These are phyloP conservation scores for Gymnoscelis rufifasciata DNA, from an alignment of 2,888 invertebrate genomes.

Conservation along the genomic window DNA sequence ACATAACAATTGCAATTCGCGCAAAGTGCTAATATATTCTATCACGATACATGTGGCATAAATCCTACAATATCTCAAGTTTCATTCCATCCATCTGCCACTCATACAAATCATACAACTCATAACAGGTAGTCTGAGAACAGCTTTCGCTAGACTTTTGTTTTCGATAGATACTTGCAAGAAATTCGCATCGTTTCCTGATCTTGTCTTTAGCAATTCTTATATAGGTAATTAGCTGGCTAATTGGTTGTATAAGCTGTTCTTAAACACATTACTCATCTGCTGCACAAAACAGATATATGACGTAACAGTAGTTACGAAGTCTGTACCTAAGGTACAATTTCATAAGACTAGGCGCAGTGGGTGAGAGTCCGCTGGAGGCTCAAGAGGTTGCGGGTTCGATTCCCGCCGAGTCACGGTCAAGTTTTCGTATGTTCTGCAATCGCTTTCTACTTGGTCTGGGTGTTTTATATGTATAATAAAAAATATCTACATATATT, in stretches of 20 bases:
- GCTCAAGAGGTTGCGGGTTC: no score
- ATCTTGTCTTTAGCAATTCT: background rate
- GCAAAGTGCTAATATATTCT: no score
- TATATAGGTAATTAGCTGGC: constrained; percentile 2
- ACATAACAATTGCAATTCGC: no score
- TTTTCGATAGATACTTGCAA: constrained; percentile 8
- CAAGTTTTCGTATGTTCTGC: no score
- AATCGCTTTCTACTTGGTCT: no score
- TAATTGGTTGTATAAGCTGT: background rate
- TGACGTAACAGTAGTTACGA: no score
- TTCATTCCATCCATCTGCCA: background rate
- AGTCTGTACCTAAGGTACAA: no score
- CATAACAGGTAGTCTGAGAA: constrained; percentile 18
- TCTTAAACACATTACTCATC: background rate
- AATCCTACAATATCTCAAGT: background rate
- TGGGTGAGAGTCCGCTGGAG: no score
- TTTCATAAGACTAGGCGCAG: no score
- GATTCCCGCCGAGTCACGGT: no score
- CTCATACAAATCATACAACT: constrained; percentile 11
- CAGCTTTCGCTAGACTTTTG: constrained; percentile 18
- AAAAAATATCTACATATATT: no score
- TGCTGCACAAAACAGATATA: background rate
- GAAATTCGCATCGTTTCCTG: constrained; percentile 7
- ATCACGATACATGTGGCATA: background rate
- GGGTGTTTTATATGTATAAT: no score